Percentiles rank a stretch among this genome's conserved stretches.
These are phyloP conservation scores for Ancistrus triradiatus DNA, from an alignment of 2,113 vertebrate genomes.

Conservation along the genomic window DNA sequence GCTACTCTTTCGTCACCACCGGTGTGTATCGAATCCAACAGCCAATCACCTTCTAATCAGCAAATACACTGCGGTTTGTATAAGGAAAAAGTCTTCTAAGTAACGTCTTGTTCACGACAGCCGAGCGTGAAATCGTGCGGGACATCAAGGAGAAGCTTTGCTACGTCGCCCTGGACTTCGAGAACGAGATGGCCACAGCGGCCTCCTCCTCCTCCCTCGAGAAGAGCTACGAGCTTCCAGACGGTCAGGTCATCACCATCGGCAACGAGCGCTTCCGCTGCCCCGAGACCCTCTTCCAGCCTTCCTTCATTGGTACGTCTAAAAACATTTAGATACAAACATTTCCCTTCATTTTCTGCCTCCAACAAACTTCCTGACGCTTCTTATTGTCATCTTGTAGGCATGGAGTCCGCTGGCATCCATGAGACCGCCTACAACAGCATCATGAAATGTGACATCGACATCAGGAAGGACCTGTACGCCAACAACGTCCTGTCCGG, in stretches of 20 bases:
- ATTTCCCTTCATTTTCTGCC: no score
- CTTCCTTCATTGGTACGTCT: constrained; percentile 87
- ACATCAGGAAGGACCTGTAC: constrained; percentile 94
- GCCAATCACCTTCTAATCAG: not conserved
- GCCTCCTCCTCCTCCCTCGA: constrained; percentile 93
- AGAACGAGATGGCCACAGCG: constrained; percentile 91
- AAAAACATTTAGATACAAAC: no score
- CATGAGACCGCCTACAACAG: constrained; percentile 97
- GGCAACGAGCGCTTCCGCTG: constrained; percentile 96
- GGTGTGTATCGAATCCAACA: constrained; percentile 57
- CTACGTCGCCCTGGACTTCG: constrained; percentile 89
- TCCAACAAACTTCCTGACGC: no score
- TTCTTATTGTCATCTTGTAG: constrained; percentile 54
- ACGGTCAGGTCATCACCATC: constrained; percentile 96
- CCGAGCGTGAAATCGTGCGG: constrained; percentile 94
- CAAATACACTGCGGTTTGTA: not conserved
- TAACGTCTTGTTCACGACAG: constrained; percentile 53
- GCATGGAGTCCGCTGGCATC: constrained; percentile 93
- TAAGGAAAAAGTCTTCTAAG: not conserved
- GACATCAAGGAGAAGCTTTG: constrained; percentile 96
- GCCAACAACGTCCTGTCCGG: constrained; percentile 95
- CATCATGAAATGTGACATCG: constrained; percentile 97
- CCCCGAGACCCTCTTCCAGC: constrained; percentile 96
- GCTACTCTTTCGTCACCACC: constrained; percentile 90
- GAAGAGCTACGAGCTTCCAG: constrained; percentile 95